These are phyloP conservation scores for Cinclus mexicanus DNA, from an alignment of 2,113 vertebrate species.

Conservation along the genomic window DNA sequence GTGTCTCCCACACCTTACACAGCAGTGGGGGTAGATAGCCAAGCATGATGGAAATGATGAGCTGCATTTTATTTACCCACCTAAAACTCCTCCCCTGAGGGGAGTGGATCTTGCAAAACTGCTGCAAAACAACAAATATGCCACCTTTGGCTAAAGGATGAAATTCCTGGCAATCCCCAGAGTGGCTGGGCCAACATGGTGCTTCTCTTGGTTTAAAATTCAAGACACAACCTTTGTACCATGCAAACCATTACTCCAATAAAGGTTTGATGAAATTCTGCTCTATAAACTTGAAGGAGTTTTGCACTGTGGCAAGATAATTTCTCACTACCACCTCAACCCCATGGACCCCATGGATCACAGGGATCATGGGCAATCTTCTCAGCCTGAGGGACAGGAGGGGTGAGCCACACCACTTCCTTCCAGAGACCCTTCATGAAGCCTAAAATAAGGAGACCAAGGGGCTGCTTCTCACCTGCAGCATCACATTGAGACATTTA, in stretches of 20 bases:
- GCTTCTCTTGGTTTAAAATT: not conserved
- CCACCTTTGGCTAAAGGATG: conserved; percentile 16
- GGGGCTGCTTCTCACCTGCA: not conserved
- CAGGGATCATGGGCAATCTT: not conserved
- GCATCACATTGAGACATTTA: not conserved
- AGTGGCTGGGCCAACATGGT: not conserved
- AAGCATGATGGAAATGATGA: not conserved
- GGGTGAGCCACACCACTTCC: not conserved
- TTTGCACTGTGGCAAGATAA: not conserved
- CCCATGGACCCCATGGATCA: not conserved
- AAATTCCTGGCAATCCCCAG: not conserved
- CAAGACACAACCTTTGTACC: not conserved
- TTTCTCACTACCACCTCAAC: not conserved
- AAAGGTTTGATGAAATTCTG: not conserved
- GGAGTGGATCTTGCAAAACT: conserved; percentile 22
- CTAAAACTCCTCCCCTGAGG: conserved; percentile 14
- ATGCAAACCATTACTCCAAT: not conserved
- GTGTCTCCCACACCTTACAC: not conserved
- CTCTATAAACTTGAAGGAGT: not conserved
- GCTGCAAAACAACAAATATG: conserved; percentile 13
- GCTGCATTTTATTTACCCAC: conserved; percentile 6
- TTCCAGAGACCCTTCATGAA: not conserved
- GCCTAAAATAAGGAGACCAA: not conserved
- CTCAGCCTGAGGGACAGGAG: not conserved
- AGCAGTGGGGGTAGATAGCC: not conserved